Evolutionary conservation across 2,113 vertebrate species (phyloP), one percentile per base, ranked within the genome.

Genomic region (Terrapene triunguis): DNA sequence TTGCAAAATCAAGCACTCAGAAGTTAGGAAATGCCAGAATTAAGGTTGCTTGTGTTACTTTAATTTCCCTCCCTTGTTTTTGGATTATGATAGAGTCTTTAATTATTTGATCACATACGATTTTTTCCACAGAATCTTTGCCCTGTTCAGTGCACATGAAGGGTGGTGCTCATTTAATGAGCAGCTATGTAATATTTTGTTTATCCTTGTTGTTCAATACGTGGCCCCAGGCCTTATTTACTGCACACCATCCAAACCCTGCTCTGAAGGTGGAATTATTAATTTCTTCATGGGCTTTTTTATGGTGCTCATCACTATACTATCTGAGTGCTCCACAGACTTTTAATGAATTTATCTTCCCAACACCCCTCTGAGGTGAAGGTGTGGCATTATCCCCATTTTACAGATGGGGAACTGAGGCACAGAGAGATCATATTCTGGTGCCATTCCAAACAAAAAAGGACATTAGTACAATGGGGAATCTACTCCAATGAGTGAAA

Each of bases 321-420:
- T 25, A 78, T 44, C 42, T 78, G 42, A 47, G 42, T 47, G 42
- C 6, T 29, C 25, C 11, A 47, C 42, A 25, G 42, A 44, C 11
- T 27, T 47, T 27, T 27, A 6, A 47, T 78, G 22, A 78, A 78
- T 78, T 47, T 44, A 29, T 78, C 22, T 76, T 76, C 24, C 7
- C 42, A 44, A 76, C 42, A 44, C 24, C 10, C 3, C 24, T 13
- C 42, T 44, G 42, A 78, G 42, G 27, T 12, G 29, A 69, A 13
- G 59, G 62, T 14, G 32, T 72, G 6, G 80, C 5, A 48, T 17
- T 42, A 48, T 5, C 10, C 10, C 8, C 22, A 0, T 27, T 89
- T 89, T n/a, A n/a, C 35, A 86, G 22, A 17, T n/a, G 50, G 85
- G 79, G 94, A 95, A 93, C 74, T 38, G 83, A 95, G 93, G 59